phyloP scores from a whole-genome alignment of 2,888 invertebrate species.

The Aleiodes leptofemur region DNA sequence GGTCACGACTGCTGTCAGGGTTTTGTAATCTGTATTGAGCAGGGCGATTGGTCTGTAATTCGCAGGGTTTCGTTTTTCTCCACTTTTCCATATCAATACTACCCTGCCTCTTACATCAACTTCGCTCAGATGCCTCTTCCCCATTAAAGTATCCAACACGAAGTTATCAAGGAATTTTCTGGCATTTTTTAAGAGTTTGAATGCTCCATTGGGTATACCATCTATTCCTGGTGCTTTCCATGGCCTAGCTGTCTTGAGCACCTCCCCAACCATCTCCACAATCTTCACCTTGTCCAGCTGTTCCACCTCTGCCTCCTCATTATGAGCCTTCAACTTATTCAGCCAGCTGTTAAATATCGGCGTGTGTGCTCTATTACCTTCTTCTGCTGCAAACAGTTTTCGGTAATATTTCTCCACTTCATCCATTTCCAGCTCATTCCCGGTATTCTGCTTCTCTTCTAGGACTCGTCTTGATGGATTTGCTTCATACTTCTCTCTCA shows the following conservation, averaged over 20 bases:
- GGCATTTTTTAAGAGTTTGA: background rate
- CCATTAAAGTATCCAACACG: background rate
- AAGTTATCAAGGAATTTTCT: background rate
- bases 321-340: too few species aligned
- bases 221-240: background rate
- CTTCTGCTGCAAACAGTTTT: too few species aligned
- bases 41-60: slow-evolving; percentile 17
- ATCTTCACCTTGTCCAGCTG: too few species aligned
- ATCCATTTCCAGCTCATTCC: too few species aligned
- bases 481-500: too few species aligned
- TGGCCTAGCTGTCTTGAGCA: background rate
- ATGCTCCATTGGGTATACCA: background rate
- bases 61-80: background rate
- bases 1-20: background rate
- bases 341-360: too few species aligned
- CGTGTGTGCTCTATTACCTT: too few species aligned
- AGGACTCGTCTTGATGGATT: too few species aligned
- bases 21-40: slow-evolving; percentile 1
- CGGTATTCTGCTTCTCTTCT: too few species aligned
- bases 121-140: background rate
- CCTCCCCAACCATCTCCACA: too few species aligned
- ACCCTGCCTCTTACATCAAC: slow-evolving; percentile 4
- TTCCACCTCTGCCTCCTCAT: too few species aligned
- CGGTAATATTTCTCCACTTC: too few species aligned
- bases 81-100: background rate